Evolutionary conservation across 1,140 invertebrate genomes (phyloP), one percentile per base, ranked within the genome.

Genomic region (Cydia pomonella): DNA sequence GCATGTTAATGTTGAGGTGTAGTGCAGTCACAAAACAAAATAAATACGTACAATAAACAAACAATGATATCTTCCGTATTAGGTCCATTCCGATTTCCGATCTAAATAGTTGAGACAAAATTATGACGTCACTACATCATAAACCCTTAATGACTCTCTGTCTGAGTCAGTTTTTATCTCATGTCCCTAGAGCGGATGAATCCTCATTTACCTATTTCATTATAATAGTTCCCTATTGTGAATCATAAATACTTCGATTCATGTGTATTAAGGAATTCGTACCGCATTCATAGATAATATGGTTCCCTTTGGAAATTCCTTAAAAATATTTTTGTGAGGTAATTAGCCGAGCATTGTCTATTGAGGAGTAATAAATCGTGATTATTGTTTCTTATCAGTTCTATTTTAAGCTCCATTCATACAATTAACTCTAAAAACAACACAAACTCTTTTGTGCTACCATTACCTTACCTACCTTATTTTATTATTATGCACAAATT

Each of bases 211-310:
- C 1, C 47, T 18, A 50, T 50, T 18, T 50, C 16, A 53, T 18
- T 53, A 44, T 4, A 53, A 18, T 53, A 18, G 50, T 53, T 53
- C 50, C n/a, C 50, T 53, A 53, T 53, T 53, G n/a, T 53, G 50
- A 53, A 53, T 53, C 50, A 53, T 53, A 53, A 53, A 21, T 53
- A 53, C 50, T 53, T 53, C 50, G n/a, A 53, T 53, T 53, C 50
- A 18, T 53, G 50, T 4, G 50, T 53, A 53, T n/a, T 53, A 53
- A 53, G 7, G 50, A 18, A 53, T 53, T 21, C 50, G 18, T n/a
- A 53, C 50, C 50, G n/a, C 50, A 53, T 18, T 53, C n/a, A 53
- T 53, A 53, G 50, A 53, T 53, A 53, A 21, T 18, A 53, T n/a
- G 1, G n/a, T 18, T 21, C 0, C n/a, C 47, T 53, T 53, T 53